Evolutionary conservation across 2,888 invertebrate genomes (phyloP), one percentile per base, ranked within the genome.

Genomic region (Drosophila fulvimacula): DNA sequence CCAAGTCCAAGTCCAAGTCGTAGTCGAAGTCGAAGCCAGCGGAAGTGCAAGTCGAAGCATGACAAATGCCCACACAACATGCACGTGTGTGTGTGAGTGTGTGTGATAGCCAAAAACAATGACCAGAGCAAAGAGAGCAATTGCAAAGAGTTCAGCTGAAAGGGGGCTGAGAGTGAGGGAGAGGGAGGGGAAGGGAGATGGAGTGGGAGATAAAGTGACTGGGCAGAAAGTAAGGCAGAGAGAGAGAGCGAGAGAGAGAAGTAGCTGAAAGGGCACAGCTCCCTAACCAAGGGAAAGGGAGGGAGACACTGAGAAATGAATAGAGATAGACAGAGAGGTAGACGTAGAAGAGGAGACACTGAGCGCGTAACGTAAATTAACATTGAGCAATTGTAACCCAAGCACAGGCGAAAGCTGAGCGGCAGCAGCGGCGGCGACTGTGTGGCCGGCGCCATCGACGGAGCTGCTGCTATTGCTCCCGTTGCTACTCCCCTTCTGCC

Each of bases 11-110:
- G 24, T 42, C 42, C 13, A 19, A 42, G 21, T 15, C 27, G 10
- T 4, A 27, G 24, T 15, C 10, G 24, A 2, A 27, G 46, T 17
- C 5, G 24, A 21, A 55, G 9, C 49, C 49, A 49, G 27, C 75
- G 75, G 75, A 75, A 77, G 77, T 77, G 72, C 61, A 62, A 51
- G 61, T 59, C 56, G 19, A 68, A 67, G 32, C 44, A 55, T 55
- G 49, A 49, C 32, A 51, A 66, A 59, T 57, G 52, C 46, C 70
- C 70, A 73, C 62, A 44, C 53, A 44, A 17, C 42, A 10, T 19
- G 2, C 3, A 11, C 5, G 38, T 11, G n/a, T 34, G 24, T 6
- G 27, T 11, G 21, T 30, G 39, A 15, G 27, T 7, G 17, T 17
- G 48, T 32, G 24, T 9, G 73, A 39, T 41, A 32, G 32, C 41